Evolutionary conservation across 2,113 vertebrate genomes (phyloP), one percentile per base, ranked within the genome.

Genomic region (Pleuronectes platessa): DNA sequence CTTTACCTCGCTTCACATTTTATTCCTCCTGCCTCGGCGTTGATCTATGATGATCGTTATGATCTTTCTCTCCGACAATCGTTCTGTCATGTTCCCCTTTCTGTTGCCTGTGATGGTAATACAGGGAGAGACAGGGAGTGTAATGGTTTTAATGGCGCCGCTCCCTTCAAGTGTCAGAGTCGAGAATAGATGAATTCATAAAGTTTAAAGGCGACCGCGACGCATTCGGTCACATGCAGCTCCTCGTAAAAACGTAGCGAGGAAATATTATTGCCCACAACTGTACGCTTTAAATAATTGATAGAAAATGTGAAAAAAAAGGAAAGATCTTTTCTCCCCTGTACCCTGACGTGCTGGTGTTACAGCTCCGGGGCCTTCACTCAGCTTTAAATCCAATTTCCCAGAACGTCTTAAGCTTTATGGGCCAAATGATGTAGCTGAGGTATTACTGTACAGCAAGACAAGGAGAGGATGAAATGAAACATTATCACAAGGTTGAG

Each of bases 391-490:
- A 90, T 92, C 92, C 89, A 90, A 91, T 93, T 91, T 92, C 86
- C 86, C 80, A 83, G 85, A 88, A 92, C 89, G 88, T 89, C 82
- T 89, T 90, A 84, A 90, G 89, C 85, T 93, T 92, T 88, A 91
- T 89, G 88, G 90, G 65, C 82, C 78, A 86, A 88, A 87, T 81
- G 85, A 88, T 87, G 66, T 87, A 84, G 87, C 74, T 71, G 87
- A 92, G 85, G 88, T 88, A 86, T 88, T 79, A 87, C 90, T 83
- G 83, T 82, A 88, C 78, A 78, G 81, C 68, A 86, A 89, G 88
- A 87, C 82, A 78, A 82, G 68, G 84, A 74, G 64, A 78, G 74
- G 85, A 83, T 85, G 87, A 89, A 88, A 84, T 91, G 90, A 92
- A 92, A 93, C 90, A 88, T 90, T 90, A 91, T 89, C 87, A 83